A percentile compares a stretch with the other conserved stretches of the same genome.
Evolutionary conservation across 2,888 invertebrate species (phyloP).

Genomic region (Kryphioiulus occultus): DNA sequence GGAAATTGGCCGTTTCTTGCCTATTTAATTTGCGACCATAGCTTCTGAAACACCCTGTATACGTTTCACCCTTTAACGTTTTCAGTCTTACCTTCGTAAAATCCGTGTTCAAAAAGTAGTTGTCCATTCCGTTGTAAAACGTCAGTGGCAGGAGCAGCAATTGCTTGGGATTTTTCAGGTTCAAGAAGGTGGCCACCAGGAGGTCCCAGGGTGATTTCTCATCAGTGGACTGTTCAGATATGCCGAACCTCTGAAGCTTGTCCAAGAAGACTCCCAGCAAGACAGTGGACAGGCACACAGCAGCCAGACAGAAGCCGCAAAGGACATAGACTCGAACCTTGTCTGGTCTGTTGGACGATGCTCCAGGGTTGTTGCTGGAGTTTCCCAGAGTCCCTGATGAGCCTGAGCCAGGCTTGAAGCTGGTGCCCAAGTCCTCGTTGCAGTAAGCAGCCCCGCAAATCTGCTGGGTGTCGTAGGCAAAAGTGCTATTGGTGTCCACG

Average conservation of each 20-base stretch:
- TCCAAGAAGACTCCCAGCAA: constrained; percentile 42
- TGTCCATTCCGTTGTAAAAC: constrained; percentile 51
- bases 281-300: constrained; percentile 37
- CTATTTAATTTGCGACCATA: too few relatives aligned
- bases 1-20: too few relatives aligned
- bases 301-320: constrained; percentile 49
- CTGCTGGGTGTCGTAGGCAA: neutral
- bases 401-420: neutral
- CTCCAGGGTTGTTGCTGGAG: neutral
- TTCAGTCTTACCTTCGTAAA: constrained; percentile 48
- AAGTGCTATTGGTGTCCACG: neutral
- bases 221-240: neutral
- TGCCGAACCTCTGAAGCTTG: neutral
- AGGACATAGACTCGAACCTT: constrained; percentile 41
- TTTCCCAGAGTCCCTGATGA: too few relatives aligned
- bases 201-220: constrained; percentile 26
- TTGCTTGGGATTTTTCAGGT: constrained; percentile 49
- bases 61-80: too few relatives aligned
- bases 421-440: constrained; percentile 46
- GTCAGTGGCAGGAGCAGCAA: constrained; percentile 44
- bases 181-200: constrained; percentile 41
- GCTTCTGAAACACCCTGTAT: too few relatives aligned
- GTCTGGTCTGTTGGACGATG: neutral
- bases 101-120: constrained; percentile 48
- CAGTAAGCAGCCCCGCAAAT: constrained; percentile 54